Evolutionary conservation across 2,797 vertebrate species (phyloP), one percentile per base, ranked within the genome.

Genomic region (Alosa sapidissima): DNA sequence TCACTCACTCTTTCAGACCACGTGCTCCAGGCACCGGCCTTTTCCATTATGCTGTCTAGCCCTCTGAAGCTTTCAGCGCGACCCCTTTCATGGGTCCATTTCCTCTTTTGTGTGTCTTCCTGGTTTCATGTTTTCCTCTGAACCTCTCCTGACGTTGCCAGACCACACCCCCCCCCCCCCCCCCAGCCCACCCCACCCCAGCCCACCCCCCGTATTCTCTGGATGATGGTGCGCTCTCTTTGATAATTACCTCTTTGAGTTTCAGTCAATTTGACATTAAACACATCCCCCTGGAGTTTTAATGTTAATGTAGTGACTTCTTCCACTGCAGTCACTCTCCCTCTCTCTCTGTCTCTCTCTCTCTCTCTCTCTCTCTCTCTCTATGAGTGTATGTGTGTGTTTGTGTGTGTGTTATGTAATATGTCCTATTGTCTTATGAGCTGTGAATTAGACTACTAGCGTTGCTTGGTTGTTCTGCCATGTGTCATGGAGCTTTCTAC

Each of bases 111-210:
- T 16, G 24, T 16, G 28, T 72, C 65, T 24, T 13, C 36, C 28
- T 72, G 24, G 11, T 36, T 52, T 75, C 14, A 55, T 14, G 10
- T 41, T 55, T 41, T 45, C n/a, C 9, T 60, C 54, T 36, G 10
- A 2, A 33, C 72, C 45, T 16, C 48, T 75, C 21, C 6, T 82
- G 7, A 5, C 90, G 91, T 92, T 91, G 87, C 88, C 87, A 65
- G 85, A 81, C 83, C 88, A 86, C 85, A 83, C 89, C 84, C 21
- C 19, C 21, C 55, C 36, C 8, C n/a, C n/a, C n/a, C 84, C 84
- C 28, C 49, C 82, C 90, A 89, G 51, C 48, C 86, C 51, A 3
- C 36, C 16, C 16, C 33, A 19, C 87, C 54, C 51, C 16, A 28
- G 28, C 28, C 28, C 28, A 28, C 14, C 16, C 55, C 41, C 41